phyloP scores from a whole-genome alignment of 2,113 vertebrate genomes.

The Hypocryptadius cinnamomeus region DNA sequence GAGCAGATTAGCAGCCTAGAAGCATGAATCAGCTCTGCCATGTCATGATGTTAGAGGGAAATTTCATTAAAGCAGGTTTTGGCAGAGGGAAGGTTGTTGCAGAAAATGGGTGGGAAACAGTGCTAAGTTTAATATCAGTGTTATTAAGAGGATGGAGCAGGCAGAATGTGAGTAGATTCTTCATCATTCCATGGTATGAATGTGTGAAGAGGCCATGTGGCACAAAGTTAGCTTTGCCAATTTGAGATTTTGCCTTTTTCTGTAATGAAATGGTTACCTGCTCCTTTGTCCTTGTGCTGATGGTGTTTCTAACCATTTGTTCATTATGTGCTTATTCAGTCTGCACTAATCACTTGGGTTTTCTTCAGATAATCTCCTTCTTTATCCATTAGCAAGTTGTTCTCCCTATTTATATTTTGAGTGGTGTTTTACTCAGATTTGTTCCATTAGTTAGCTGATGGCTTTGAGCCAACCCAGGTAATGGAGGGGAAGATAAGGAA shows the following conservation, averaged over 20 bases:
- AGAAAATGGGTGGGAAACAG: neutral
- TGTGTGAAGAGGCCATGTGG: neutral
- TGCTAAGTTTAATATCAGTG: neutral
- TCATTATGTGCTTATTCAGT: neutral
- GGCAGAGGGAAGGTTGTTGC: fast-evolving
- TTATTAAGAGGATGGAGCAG: neutral
- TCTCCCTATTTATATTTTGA: neutral
- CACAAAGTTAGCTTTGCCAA: neutral
- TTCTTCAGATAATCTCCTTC: neutral
- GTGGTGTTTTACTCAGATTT: neutral
- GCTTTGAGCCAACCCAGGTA: neutral
- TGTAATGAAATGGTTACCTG: neutral
- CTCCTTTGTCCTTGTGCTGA: neutral
- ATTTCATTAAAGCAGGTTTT: neutral
- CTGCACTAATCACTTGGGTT: neutral
- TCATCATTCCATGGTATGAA: neutral
- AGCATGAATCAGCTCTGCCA: neutral
- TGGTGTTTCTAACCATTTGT: neutral
- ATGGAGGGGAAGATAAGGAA: neutral
- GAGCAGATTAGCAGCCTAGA: neutral
- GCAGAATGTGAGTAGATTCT: neutral
- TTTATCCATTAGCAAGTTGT: neutral
- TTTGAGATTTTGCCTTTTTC: neutral
- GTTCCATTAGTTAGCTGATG: neutral
- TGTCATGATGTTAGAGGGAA: neutral